phyloP scores from a whole-genome alignment of 2,113 vertebrate genomes.

The Heterotis niloticus region DNA sequence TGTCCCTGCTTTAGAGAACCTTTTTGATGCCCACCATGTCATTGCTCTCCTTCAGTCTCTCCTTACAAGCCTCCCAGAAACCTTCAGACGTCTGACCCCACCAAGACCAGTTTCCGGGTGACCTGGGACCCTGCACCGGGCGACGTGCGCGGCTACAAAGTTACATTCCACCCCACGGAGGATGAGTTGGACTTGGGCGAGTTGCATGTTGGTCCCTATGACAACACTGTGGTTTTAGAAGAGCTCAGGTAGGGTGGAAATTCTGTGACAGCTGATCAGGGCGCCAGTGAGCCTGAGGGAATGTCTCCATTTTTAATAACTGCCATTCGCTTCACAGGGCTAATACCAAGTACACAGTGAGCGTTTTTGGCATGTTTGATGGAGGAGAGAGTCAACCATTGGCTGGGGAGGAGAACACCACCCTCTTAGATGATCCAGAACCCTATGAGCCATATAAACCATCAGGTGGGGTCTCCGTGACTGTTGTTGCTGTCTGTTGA shows the following conservation, averaged over 20 bases:
- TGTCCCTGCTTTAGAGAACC: background rate
- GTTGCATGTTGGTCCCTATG: slow-evolving; percentile 83
- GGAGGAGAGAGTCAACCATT: slow-evolving; percentile 89
- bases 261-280: background rate
- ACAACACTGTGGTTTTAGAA: slow-evolving; percentile 94
- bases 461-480: slow-evolving; percentile 50
- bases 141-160: slow-evolving; percentile 87
- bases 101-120: slow-evolving; percentile 90
- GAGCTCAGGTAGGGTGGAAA: slow-evolving; percentile 79
- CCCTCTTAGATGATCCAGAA: slow-evolving; percentile 76
- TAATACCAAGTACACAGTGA: slow-evolving; percentile 89
- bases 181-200: slow-evolving; percentile 76
- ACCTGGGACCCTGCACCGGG: slow-evolving; percentile 92
- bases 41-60: slow-evolving; percentile 66
- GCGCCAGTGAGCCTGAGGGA: background rate
- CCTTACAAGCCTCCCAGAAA: slow-evolving; percentile 89
- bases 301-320: background rate
- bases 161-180: slow-evolving; percentile 80
- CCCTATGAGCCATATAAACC: slow-evolving; percentile 34
- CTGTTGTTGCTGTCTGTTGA: too few relatives aligned
- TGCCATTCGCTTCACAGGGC: slow-evolving; percentile 64
- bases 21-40: background rate
- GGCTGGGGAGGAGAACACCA: slow-evolving; percentile 94
- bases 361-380: slow-evolving; percentile 93
- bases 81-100: slow-evolving; percentile 88